Evolutionary conservation across 1,140 invertebrate species (phyloP).

Genomic region (Parasteatoda tepidariorum): DNA sequence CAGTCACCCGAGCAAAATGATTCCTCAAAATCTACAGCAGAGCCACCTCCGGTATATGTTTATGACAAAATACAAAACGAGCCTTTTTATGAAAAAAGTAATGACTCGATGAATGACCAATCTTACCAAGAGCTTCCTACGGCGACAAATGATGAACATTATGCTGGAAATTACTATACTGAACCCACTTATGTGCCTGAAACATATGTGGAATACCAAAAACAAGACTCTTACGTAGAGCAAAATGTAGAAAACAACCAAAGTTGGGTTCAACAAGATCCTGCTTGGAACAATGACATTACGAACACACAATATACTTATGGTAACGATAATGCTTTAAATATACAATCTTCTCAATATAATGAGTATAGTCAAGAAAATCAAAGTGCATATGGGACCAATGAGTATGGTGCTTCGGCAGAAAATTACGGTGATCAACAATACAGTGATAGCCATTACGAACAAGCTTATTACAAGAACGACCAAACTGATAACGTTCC

Average conservation of each 20-base stretch:
- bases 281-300: not conserved
- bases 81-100: conserved; percentile 5
- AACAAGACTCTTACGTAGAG: not conserved
- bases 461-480: conserved; percentile 7
- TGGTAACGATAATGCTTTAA: not conserved
- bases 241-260: not conserved
- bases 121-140: conserved; percentile 25
- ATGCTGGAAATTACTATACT: conserved; percentile 9
- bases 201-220: conserved; percentile 37
- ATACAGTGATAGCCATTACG: conserved; percentile 1
- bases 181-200: conserved; percentile 18
- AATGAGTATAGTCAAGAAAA: not conserved
- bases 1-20: conserved; percentile 40
- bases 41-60: not conserved
- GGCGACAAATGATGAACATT: not conserved
- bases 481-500: not conserved
- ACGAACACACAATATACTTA: conserved; percentile 1
- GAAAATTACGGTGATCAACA: conserved; percentile 3
- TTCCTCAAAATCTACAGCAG: not conserved
- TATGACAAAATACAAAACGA: conserved; percentile 30
- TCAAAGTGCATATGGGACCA: not conserved
- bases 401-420: not conserved
- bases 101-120: not conserved
- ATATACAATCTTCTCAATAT: not conserved
- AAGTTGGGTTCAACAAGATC: conserved; percentile 2